phyloP scores from a whole-genome alignment of 2,888 invertebrate genomes.

The Malthinus flaveolus region DNA sequence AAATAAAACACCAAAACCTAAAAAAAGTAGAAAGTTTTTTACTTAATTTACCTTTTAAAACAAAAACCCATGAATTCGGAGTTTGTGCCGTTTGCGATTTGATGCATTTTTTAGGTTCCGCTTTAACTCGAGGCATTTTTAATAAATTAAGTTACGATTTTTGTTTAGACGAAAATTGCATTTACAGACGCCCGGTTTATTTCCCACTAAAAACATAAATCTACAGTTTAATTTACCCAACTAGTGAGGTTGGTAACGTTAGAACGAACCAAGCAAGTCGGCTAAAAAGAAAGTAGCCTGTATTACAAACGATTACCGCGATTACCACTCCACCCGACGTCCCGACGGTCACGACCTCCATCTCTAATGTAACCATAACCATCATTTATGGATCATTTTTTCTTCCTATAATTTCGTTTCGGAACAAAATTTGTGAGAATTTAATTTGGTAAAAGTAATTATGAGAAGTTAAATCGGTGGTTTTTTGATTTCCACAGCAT shows the following conservation, averaged over 20 bases:
- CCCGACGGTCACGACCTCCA: no score
- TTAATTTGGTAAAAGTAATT: no score
- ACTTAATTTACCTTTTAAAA: slow-evolving; percentile 62
- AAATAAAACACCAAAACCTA: slow-evolving; percentile 3
- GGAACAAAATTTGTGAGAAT: no score
- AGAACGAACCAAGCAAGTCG: no score
- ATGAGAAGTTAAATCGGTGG: no score
- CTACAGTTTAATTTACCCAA: slow-evolving; percentile 9
- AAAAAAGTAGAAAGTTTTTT: slow-evolving; percentile 10
- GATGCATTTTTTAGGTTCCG: slow-evolving; percentile 58
- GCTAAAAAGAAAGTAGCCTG: no score
- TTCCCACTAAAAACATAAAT: slow-evolving; percentile 39
- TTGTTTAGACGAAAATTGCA: slow-evolving; percentile 3
- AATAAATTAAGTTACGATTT: neutral
- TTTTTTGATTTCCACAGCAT: no score
- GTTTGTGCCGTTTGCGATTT: slow-evolving; percentile 60
- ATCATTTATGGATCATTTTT: no score
- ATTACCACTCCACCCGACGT: no score
- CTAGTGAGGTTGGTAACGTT: slow-evolving; percentile 26
- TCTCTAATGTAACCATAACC: no score
- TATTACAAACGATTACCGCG: no score
- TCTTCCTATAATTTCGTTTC: no score
- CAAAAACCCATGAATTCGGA: slow-evolving; percentile 70
- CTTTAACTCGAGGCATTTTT: slow-evolving; percentile 62
- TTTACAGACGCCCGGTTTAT: slow-evolving; percentile 39